Percentiles rank a stretch among this genome's conserved stretches.
Evolutionary conservation across 2,888 invertebrate species (phyloP).

Genomic region (Ellobium chinense): DNA sequence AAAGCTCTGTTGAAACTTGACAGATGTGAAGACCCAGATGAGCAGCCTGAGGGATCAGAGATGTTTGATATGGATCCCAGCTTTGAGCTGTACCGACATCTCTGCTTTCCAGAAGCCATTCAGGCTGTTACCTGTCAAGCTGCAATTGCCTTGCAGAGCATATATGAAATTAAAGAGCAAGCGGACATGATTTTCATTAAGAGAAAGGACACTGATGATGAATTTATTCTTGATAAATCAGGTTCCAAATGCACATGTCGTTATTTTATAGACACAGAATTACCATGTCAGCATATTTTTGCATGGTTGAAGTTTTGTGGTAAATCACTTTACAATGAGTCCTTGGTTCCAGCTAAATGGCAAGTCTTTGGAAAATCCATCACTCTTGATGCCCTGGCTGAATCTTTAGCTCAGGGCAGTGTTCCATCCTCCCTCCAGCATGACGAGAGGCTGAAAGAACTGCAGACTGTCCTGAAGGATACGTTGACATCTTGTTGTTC

Average conservation of each 20-base stretch:
- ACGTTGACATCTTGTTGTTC: conserved; percentile 15
- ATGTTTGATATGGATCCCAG: conserved; percentile 2
- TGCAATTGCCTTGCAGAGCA: conserved; percentile 28
- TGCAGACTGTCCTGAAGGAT: conserved; percentile 34
- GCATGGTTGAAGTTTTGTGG: conserved; percentile 18
- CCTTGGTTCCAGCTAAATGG: conserved; percentile 31
- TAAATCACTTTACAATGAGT: conserved; percentile 32
- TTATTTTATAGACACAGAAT: conserved; percentile 20
- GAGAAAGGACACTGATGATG: conserved; percentile 24
- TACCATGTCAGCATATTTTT: conserved; percentile 46
- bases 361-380: conserved; percentile 35
- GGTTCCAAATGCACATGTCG: conserved; percentile 39
- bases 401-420: conserved; percentile 32
- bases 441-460: conserved; percentile 35
- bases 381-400: conserved; percentile 36
- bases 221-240: conserved; percentile 28
- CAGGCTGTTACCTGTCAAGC: conserved; percentile 25
- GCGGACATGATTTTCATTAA: conserved; percentile 41
- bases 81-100: conserved; percentile 17
- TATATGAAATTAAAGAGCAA: conserved; percentile 23
- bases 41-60: background rate
- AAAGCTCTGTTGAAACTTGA: conserved; percentile 18
- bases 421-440: conserved; percentile 34
- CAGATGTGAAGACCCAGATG: conserved; percentile 9
- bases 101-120: conserved; percentile 38